Percentiles rank a stretch among this genome's conserved stretches.
phyloP scores from a whole-genome alignment of 2,888 invertebrate species.

The Meteorus colon region DNA sequence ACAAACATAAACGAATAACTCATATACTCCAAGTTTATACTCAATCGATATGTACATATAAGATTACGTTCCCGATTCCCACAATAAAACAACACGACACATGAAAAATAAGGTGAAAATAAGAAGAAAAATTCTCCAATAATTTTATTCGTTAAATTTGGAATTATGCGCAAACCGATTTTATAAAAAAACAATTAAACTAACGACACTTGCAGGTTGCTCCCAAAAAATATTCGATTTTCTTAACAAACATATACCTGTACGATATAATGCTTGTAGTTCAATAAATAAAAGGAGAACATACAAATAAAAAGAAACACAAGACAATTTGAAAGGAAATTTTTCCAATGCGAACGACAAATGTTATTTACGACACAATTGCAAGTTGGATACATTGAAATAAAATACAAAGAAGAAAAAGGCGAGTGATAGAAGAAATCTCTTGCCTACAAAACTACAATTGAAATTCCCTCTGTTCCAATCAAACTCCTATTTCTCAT shows the following conservation, averaged over 20 bases:
- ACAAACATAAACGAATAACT: background rate
- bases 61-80: background rate
- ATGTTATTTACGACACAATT: constrained; percentile 66
- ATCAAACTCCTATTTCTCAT: constrained; percentile 69
- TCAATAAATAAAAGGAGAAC: background rate
- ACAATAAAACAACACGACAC: background rate
- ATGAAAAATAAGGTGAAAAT: background rate
- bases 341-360: constrained; percentile 51
- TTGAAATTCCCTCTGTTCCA: constrained; percentile 69
- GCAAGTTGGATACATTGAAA: constrained; percentile 24
- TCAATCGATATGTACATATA: background rate
- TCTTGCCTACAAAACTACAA: constrained; percentile 54
- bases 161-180: no score
- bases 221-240: no score
- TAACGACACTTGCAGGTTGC: no score
- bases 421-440: constrained; percentile 20
- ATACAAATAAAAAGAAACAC: background rate
- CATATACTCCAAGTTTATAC: background rate
- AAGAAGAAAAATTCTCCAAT: no score
- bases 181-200: no score
- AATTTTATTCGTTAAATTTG: no score
- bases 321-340: background rate
- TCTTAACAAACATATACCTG: no score
- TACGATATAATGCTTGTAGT: background rate
- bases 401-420: background rate